A percentile compares a stretch with the other conserved stretches of the same genome.
phyloP scores from a whole-genome alignment of 2,113 vertebrate species.

The Axis porcinus region DNA sequence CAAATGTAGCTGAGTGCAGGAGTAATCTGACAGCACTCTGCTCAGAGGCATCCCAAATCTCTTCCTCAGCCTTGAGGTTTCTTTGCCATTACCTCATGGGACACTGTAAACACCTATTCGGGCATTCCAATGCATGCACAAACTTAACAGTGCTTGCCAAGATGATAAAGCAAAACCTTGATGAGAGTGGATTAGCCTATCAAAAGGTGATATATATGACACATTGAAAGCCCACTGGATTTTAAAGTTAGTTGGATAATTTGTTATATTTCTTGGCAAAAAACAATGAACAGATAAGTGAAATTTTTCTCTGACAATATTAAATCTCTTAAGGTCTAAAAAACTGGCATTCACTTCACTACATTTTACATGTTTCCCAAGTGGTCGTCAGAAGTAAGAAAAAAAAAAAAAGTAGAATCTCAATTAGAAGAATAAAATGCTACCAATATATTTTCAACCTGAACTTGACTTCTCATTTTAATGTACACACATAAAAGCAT shows the following conservation, averaged over 20 bases:
- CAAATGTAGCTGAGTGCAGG: neutral
- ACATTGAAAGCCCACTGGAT: neutral
- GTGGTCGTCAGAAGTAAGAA: neutral
- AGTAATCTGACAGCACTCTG: neutral
- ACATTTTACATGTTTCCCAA: neutral
- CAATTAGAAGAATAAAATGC: conserved; percentile 1
- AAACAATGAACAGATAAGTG: neutral
- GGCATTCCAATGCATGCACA: neutral
- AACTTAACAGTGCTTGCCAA: neutral
- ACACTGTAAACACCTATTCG: neutral
- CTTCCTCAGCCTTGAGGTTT: neutral
- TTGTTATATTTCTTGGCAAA: neutral
- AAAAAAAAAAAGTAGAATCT: neutral
- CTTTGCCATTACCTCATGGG: neutral
- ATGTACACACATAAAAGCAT: neutral
- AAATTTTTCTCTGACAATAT: neutral
- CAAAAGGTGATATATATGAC: neutral
- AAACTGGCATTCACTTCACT: neutral
- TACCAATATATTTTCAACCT: neutral
- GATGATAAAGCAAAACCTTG: neutral
- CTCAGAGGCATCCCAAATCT: neutral
- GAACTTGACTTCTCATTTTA: neutral
- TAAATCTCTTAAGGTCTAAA: neutral
- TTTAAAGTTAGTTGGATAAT: conserved; percentile 28
- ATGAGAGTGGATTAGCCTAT: neutral